A percentile compares a stretch with the other conserved stretches of the same genome.
Conservation (phyloP, 2,113 vertebrate species). For the Acrocephalus kingi region DNA sequence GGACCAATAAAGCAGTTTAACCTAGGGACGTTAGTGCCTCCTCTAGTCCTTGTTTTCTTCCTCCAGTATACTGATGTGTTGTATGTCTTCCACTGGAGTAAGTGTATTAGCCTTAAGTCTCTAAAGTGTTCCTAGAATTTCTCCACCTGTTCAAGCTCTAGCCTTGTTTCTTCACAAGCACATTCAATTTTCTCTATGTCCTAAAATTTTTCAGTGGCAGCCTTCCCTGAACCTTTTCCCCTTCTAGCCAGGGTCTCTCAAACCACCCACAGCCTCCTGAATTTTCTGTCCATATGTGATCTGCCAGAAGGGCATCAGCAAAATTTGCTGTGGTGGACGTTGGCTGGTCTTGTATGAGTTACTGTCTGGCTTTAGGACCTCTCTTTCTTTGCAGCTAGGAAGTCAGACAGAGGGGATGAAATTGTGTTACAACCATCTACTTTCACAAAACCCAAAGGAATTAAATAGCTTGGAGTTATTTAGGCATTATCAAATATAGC, state of each 20-base stretch:
- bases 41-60: background rate
- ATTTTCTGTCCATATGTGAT: background rate
- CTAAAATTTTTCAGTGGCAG: background rate
- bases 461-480: background rate
- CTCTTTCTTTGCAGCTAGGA: background rate
- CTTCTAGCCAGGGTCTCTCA: background rate
- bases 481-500: background rate
- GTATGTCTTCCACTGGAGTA: background rate
- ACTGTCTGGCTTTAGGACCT: background rate
- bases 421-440: background rate
- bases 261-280: background rate
- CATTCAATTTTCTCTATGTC: background rate
- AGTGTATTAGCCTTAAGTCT: background rate
- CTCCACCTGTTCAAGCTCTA: background rate
- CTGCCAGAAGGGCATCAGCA: background rate
- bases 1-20: background rate
- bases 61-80: background rate
- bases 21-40: background rate
- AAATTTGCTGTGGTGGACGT: background rate
- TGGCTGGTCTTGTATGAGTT: background rate
- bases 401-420: background rate
- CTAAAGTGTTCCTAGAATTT: background rate
- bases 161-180: background rate
- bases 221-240: background rate
- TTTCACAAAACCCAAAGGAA: background rate